These are phyloP conservation scores for Hydrozoanthus tunicans DNA, from an alignment of 64 coral and sea anemone species.

Conservation along the genomic window DNA sequence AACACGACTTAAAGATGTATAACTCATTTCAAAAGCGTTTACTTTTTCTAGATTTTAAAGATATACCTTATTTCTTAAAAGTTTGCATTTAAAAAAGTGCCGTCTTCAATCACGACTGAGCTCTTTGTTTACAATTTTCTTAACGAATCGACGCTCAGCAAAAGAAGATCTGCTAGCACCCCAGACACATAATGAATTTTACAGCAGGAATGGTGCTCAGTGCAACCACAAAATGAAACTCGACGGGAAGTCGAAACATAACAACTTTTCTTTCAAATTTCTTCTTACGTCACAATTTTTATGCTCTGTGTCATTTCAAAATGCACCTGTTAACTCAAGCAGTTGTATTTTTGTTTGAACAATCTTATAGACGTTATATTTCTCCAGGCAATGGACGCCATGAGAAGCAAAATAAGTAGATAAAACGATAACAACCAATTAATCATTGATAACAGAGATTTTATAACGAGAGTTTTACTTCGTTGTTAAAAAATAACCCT, in stretches of 20 bases:
- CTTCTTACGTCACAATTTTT: neutral
- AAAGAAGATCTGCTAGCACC: neutral
- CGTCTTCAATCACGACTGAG: neutral
- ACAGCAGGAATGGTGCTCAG: neutral
- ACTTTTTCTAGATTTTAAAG: neutral
- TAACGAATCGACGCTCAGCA: neutral
- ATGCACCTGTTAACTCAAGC: neutral
- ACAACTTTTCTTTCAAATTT: neutral
- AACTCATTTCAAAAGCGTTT: neutral
- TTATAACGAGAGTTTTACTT: neutral
- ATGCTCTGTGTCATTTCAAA: neutral
- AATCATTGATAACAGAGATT: constrained; percentile 8
- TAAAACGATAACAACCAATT: neutral
- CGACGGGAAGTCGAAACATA: neutral
- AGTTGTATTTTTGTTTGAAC: neutral
- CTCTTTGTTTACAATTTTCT: neutral
- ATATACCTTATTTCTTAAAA: neutral
- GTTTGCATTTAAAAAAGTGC: neutral
- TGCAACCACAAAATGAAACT: neutral
- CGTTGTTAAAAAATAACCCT: neutral
- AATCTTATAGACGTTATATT: neutral
- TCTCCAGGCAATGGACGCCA: neutral
- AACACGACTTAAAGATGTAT: neutral
- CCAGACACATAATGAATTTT: neutral
- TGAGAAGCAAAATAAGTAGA: neutral